phyloP scores from a whole-genome alignment of 2,888 invertebrate species.

The Euphydryas editha region DNA sequence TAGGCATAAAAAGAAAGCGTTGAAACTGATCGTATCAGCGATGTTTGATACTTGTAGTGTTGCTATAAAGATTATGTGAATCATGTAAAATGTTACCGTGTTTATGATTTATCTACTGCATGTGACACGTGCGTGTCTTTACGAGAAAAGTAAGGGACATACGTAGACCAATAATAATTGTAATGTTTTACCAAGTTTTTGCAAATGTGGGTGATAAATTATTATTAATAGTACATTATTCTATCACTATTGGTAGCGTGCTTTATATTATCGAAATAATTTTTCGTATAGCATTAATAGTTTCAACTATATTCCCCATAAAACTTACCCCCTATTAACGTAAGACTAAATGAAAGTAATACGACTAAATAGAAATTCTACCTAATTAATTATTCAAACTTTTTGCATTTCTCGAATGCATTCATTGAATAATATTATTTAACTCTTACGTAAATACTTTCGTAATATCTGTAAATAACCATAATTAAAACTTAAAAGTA shows the following conservation, averaged over 20 bases:
- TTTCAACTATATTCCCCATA: too few species aligned
- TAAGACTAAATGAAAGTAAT: neutral
- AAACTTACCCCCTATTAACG: neutral
- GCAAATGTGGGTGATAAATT: neutral
- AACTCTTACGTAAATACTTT: conserved; percentile 8
- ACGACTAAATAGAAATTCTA: neutral
- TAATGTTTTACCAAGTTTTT: neutral
- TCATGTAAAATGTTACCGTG: neutral
- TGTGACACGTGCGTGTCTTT: conserved; percentile 1
- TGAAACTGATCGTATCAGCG: neutral
- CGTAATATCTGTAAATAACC: neutral
- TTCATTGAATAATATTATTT: neutral
- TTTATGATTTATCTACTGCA: neutral
- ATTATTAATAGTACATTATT: too few species aligned
- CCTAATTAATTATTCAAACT: neutral
- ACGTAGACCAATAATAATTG: neutral
- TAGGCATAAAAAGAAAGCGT: conserved; percentile 10
- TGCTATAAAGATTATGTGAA: neutral
- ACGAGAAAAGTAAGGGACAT: neutral
- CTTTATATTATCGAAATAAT: too few species aligned
- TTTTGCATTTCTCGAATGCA: neutral
- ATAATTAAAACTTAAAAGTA: neutral
- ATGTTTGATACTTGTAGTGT: neutral
- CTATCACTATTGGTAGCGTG: too few species aligned
- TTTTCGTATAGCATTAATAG: too few species aligned